A percentile compares a stretch with the other conserved stretches of the same genome.
Conservation (phyloP, 2,797 vertebrate genomes). For the Vipera ursinii region DNA sequence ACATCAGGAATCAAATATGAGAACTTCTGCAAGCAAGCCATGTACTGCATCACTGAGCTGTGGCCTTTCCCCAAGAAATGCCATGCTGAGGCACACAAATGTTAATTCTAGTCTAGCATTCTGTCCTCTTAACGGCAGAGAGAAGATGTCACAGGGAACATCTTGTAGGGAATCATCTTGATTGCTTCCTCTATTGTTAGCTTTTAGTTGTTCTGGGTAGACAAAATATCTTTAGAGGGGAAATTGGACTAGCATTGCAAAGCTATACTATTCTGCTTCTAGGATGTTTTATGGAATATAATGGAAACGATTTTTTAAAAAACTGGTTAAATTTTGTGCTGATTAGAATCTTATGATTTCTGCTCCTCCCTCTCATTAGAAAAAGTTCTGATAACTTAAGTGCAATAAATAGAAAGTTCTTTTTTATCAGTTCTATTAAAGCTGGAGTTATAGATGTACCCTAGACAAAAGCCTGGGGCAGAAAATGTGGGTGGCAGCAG, state of each 20-base stretch:
- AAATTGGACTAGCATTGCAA: slow-evolving; percentile 32
- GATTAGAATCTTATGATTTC: background rate
- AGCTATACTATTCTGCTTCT: slow-evolving; percentile 43
- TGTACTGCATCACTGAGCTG: background rate
- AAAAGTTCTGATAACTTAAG: background rate
- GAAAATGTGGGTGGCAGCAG: background rate
- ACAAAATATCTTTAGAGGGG: slow-evolving; percentile 8
- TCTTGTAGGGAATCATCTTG: slow-evolving; percentile 6
- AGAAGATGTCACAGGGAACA: slow-evolving; percentile 12
- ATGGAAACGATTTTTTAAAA: slow-evolving; percentile 50
- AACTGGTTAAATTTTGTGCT: background rate
- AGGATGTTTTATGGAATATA: slow-evolving; percentile 47
- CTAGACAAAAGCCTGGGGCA: slow-evolving; percentile 1
- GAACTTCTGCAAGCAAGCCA: slow-evolving; percentile 1
- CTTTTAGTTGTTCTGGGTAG: background rate
- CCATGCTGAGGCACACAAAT: slow-evolving; percentile 6
- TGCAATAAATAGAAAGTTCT: background rate
- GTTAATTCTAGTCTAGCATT: slow-evolving; percentile 11
- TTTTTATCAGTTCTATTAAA: background rate
- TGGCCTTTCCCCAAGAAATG: slow-evolving; percentile 4
- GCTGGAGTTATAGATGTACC: background rate
- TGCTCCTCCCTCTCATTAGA: background rate
- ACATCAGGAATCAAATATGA: background rate
- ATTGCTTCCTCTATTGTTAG: slow-evolving; percentile 18
- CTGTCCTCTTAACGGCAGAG: slow-evolving; percentile 4